Conservation (phyloP, 2,113 vertebrate genomes). For the Sturnira hondurensis region DNA sequence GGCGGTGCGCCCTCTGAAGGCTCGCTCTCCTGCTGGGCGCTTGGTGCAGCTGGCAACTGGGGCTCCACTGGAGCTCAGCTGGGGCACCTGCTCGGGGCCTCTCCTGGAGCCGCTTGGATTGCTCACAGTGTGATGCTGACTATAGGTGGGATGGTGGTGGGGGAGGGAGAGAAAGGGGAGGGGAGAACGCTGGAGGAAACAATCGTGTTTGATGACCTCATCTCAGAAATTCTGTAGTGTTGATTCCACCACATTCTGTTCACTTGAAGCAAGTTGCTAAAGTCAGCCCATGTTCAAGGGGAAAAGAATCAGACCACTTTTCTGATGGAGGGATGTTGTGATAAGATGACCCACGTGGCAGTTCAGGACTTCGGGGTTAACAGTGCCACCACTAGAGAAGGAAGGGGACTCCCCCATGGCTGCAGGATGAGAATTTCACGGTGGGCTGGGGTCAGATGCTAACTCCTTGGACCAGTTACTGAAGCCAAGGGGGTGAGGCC, state of each 20-base stretch:
- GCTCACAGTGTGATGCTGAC: background rate
- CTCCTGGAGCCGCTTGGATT: background rate
- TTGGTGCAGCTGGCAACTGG: background rate
- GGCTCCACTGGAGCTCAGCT: background rate
- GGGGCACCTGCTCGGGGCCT: background rate
- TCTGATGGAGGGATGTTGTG: background rate
- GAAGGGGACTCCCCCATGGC: too few relatives aligned
- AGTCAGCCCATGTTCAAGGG: background rate
- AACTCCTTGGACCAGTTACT: background rate
- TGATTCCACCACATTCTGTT: background rate
- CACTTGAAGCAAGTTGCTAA: background rate
- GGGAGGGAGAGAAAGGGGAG: too few relatives aligned
- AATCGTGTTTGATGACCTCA: background rate
- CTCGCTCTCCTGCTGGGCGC: fast-evolving
- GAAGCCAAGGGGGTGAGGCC: background rate
- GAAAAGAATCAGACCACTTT: background rate
- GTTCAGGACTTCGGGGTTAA: background rate
- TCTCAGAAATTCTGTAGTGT: background rate
- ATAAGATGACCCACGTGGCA: background rate
- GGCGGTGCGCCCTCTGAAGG: background rate
- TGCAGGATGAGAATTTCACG: background rate
- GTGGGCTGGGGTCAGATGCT: too few relatives aligned
- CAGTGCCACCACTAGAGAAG: background rate
- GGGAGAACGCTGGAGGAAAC: background rate
- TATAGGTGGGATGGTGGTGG: too few relatives aligned